Evolutionary conservation across 2,797 vertebrate genomes (phyloP), one percentile per base, ranked within the genome.

Genomic region (Cryptoprocta ferox): DNA sequence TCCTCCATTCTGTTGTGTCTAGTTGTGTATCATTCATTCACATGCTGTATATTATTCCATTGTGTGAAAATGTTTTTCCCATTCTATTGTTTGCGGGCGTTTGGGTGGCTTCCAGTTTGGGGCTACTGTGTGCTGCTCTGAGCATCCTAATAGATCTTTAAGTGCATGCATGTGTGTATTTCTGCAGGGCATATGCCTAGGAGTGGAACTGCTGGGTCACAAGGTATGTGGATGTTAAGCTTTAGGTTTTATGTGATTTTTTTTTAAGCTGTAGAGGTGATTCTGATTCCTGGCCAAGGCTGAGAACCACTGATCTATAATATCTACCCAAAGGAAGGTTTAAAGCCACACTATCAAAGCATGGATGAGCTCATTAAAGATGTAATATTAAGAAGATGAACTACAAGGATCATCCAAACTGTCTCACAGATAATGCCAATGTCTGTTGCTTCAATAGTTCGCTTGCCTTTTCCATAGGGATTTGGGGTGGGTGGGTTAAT

Each of bases 351-450:
- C 50, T 97, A 86, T 98, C 94, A 96, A 89, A 96, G 96, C 94
- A 73, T 93, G 88, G 50, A 94, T 97, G 97, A 97, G 85, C 94
- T 96, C 82, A 96, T 97, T 97, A 97, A 96, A 96, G 78, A 96
- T 96, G 75, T 96, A 97, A 91, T 97, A 95, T 94, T 93, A 96
- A 94, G 95, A 92, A 93, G 96, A 84, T 86, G 75, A 97, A 87
- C 79, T 94, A 80, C 86, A 95, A 39, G 94, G 70, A 96, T 98
- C 97, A 93, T 85, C 80, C 83, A 89, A 35, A 94, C 48, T 32
- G 59, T 71, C 78, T 95, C 59, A 85, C 70, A 95, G 88, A 96
- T 96, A 91, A 95, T 94, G 93, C 91, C 91, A 96, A 26, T 96
- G 94, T 96, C 93, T 96, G 66, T 96, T 85, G 88, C 81, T 96